Conservation (phyloP, 2,888 invertebrate genomes). For the Drosophila nigricruria region DNA sequence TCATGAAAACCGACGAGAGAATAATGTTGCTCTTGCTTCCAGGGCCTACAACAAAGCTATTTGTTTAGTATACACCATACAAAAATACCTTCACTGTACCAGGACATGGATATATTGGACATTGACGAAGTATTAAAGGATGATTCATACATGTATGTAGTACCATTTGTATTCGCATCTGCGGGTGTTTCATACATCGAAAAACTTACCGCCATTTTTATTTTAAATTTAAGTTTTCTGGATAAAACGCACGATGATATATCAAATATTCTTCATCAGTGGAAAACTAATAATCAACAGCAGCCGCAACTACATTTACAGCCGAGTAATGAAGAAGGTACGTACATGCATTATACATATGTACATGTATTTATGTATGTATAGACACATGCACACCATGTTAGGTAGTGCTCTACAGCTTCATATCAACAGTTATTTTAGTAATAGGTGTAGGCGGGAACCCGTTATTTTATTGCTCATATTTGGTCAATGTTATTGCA, state of each 20-base stretch:
- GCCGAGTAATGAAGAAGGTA: conserved; percentile 81
- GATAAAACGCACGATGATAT: conserved; percentile 85
- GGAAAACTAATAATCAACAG: conserved; percentile 83
- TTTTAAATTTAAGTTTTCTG: conserved; percentile 76
- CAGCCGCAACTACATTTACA: conserved; percentile 47
- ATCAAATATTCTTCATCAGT: conserved; percentile 85
- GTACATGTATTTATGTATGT: conserved; percentile 18
- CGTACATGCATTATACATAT: conserved; percentile 20
- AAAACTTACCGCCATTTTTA: conserved; percentile 30
- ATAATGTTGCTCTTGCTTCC: conserved; percentile 15
- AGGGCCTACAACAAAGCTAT: conserved; percentile 18
- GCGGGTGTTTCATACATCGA: conserved; percentile 32
- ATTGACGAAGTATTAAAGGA: conserved; percentile 85
- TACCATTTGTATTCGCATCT: conserved; percentile 38
- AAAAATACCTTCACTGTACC: conserved; percentile 2
- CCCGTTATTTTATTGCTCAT: no score
- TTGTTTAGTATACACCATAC: conserved; percentile 18
- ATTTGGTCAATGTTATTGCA: no score
- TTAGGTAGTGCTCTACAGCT: conserved; percentile 50
- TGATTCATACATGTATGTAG: conserved; percentile 85
- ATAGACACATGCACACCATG: no score
- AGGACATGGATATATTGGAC: conserved; percentile 84
- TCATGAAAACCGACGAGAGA: conserved; percentile 4
- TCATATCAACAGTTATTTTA: no score
- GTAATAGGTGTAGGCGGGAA: no score